A percentile compares a stretch with the other conserved stretches of the same genome.
phyloP scores from a whole-genome alignment of 2,888 invertebrate genomes.

The Notodonta dromedarius region DNA sequence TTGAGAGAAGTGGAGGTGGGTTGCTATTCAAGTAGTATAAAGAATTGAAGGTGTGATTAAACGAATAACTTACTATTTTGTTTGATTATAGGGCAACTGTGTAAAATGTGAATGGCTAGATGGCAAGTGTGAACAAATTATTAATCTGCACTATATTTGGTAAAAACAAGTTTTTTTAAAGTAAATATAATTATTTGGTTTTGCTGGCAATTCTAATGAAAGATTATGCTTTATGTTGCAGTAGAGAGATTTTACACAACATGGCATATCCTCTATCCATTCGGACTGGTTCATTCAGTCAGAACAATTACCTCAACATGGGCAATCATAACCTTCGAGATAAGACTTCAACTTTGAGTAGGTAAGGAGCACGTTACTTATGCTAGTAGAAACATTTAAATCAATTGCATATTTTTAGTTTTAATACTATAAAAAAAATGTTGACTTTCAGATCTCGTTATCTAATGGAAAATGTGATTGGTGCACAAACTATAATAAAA shows the following conservation, averaged over 20 bases:
- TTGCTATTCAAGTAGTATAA: background rate
- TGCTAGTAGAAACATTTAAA: background rate
- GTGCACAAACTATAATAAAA: constrained; percentile 87
- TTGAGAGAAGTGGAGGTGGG: constrained; percentile 92
- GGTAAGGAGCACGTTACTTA: constrained; percentile 47
- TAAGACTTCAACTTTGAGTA: constrained; percentile 83
- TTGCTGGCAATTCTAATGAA: background rate
- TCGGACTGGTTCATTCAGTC: constrained; percentile 84
- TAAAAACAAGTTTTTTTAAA: constrained; percentile 43
- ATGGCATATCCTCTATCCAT: constrained; percentile 94
- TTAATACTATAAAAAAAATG: background rate
- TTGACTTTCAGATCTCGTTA: constrained; percentile 86
- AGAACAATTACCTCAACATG: constrained; percentile 83
- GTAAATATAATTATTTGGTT: constrained; percentile 2
- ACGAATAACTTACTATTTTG: background rate
- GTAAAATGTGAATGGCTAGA: too few relatives aligned
- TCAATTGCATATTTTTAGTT: background rate
- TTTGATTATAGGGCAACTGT: too few relatives aligned
- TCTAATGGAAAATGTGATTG: constrained; percentile 91
- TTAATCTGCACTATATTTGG: constrained; percentile 86
- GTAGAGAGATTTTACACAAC: constrained; percentile 92
- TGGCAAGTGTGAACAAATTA: too few relatives aligned
- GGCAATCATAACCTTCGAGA: constrained; percentile 88
- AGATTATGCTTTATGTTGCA: constrained; percentile 58
- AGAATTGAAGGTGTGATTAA: background rate